phyloP scores from a whole-genome alignment of 2,888 invertebrate genomes.

The Drosophila dives region DNA sequence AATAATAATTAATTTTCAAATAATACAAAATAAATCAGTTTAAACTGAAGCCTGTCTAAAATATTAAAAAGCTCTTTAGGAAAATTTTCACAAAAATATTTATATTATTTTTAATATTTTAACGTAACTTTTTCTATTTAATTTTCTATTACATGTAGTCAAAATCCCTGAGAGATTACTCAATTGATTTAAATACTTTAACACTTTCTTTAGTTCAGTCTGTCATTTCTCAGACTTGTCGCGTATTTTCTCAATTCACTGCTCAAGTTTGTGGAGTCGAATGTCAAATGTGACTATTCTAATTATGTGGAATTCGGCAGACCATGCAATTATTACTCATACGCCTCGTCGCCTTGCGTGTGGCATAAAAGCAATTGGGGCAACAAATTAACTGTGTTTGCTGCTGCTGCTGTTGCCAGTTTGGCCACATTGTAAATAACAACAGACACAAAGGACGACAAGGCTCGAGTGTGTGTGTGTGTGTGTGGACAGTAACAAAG shows the following conservation, averaged over 20 bases:
- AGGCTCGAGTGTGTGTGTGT: slow-evolving; percentile 1
- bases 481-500: slow-evolving; percentile 47
- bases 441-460: slow-evolving; percentile 48
- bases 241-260: neutral
- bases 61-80: neutral
- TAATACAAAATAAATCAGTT: neutral
- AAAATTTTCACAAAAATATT: neutral
- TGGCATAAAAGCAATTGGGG: slow-evolving; percentile 46
- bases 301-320: slow-evolving; percentile 52
- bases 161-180: neutral
- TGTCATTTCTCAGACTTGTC: neutral
- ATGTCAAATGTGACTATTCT: slow-evolving; percentile 45
- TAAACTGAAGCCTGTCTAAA: fast-evolving
- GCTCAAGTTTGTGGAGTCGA: slow-evolving; percentile 7
- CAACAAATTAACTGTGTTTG: slow-evolving; percentile 64
- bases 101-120: too few species aligned
- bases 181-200: neutral
- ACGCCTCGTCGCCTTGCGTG: slow-evolving; percentile 35
- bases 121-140: neutral
- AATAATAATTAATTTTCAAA: neutral
- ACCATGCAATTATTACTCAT: slow-evolving; percentile 64
- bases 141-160: neutral
- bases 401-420: slow-evolving; percentile 24
- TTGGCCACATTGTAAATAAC: slow-evolving; percentile 67
- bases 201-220: neutral